Evolutionary conservation across 2,888 invertebrate genomes (phyloP).

Genomic region (Lycocerus yunnanus): DNA sequence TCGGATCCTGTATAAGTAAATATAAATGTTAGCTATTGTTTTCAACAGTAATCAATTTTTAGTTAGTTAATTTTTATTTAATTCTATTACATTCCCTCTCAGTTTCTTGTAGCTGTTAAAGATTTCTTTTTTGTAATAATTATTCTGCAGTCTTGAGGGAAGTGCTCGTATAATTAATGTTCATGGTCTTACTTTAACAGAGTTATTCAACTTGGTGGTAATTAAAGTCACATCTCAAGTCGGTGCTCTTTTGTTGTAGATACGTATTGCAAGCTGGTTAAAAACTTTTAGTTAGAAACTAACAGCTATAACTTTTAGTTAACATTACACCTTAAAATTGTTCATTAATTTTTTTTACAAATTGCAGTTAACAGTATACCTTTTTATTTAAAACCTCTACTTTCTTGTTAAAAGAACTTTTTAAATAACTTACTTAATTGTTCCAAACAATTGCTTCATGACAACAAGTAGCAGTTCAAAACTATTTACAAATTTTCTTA

Average conservation of each 20-base stretch:
- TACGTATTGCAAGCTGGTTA: conserved; percentile 5
- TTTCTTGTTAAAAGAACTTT: neutral
- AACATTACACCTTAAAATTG: neutral
- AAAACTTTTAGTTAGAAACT: conserved; percentile 4
- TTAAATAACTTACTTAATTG: neutral
- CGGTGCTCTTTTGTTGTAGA: conserved; percentile 21
- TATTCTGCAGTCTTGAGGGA: conserved; percentile 13
- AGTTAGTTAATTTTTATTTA: neutral
- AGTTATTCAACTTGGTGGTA: conserved; percentile 23
- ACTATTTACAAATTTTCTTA: neutral
- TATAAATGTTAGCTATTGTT: neutral
- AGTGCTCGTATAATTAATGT: conserved; percentile 24
- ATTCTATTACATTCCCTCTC: neutral
- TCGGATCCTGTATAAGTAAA: neutral
- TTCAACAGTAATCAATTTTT: neutral
- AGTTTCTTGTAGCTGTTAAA: neutral
- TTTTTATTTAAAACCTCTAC: neutral
- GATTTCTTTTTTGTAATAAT: conserved; percentile 16
- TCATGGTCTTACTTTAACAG: conserved; percentile 17
- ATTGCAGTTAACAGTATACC: no score
- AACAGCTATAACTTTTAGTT: neutral
- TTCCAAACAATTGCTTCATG: neutral
- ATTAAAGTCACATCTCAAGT: conserved; percentile 28
- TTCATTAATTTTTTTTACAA: neutral
- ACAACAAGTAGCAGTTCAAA: neutral